phyloP scores from a whole-genome alignment of 2,113 vertebrate genomes.

The Odobenus rosmarus region DNA sequence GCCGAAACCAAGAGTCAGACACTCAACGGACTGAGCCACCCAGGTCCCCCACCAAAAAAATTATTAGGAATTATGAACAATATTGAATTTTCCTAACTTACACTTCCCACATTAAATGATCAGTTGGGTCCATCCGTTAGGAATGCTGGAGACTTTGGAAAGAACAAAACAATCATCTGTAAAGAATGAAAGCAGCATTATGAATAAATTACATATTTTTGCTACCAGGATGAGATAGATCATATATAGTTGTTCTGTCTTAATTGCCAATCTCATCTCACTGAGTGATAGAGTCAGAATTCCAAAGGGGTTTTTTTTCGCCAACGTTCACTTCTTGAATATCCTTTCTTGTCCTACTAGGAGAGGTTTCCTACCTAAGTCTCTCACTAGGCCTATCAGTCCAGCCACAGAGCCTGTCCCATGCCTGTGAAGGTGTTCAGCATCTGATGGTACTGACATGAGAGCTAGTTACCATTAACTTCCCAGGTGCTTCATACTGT shows the following conservation, averaged over 20 bases:
- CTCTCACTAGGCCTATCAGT: background rate
- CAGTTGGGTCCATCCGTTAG: background rate
- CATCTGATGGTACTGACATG: background rate
- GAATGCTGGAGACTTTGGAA: constrained; percentile 7
- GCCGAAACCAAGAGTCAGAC: background rate
- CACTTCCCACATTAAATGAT: background rate
- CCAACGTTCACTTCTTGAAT: background rate
- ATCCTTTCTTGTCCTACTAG: background rate
- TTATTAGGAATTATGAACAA: background rate
- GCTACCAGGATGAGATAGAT: background rate
- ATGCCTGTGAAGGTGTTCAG: background rate
- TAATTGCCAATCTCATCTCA: background rate
- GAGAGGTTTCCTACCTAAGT: background rate
- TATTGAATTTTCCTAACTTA: background rate
- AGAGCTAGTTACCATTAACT: background rate
- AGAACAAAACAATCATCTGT: background rate
- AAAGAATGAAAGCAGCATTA: background rate
- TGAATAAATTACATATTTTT: background rate
- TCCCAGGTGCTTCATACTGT: background rate
- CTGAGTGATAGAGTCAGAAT: background rate
- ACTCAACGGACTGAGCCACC: background rate
- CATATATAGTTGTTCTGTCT: background rate
- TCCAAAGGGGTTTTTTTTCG: background rate
- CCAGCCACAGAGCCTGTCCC: background rate
- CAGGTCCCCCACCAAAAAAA: background rate